Conservation (phyloP, 2,888 invertebrate genomes). For the Aethes cnicana region DNA sequence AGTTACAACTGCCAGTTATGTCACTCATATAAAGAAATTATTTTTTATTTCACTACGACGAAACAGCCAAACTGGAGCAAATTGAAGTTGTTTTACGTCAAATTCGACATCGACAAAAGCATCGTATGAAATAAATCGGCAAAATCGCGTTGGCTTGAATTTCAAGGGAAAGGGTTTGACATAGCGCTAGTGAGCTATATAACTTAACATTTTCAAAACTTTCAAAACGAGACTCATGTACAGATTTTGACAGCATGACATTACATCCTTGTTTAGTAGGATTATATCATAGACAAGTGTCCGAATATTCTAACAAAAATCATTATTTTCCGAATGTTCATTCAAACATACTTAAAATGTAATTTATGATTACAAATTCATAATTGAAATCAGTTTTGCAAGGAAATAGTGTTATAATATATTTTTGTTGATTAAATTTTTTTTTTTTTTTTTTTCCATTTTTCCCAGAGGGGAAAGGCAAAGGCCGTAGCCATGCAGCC, state of each 20-base stretch:
- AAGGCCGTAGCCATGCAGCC: too few relatives aligned
- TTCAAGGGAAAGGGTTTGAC: background rate
- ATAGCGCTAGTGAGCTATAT: slow-evolving; percentile 38
- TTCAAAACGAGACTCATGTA: slow-evolving; percentile 46
- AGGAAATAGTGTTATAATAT: background rate
- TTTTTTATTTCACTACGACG: slow-evolving; percentile 52
- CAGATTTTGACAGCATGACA: slow-evolving; percentile 32
- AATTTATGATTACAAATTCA: too few relatives aligned
- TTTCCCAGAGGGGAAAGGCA: too few relatives aligned
- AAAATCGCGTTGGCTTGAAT: slow-evolving; percentile 5
- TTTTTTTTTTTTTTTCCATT: too few relatives aligned
- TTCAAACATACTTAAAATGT: too few relatives aligned
- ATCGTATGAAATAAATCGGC: slow-evolving; percentile 51
- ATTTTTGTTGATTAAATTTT: background rate
- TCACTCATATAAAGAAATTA: slow-evolving; percentile 71
- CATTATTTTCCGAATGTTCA: too few relatives aligned
- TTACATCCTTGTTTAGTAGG: slow-evolving; percentile 34
- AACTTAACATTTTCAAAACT: slow-evolving; percentile 15
- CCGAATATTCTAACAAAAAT: too few relatives aligned
- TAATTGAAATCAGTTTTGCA: too few relatives aligned
- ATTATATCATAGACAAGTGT: slow-evolving; percentile 49
- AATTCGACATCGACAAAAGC: slow-evolving; percentile 64
- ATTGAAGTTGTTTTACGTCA: slow-evolving; percentile 74
- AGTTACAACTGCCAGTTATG: slow-evolving; percentile 56
- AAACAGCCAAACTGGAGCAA: slow-evolving; percentile 66